A percentile compares a stretch with the other conserved stretches of the same genome.
Conservation (phyloP, 64 coral and sea anemone genomes). For the Montipora foliosa region DNA sequence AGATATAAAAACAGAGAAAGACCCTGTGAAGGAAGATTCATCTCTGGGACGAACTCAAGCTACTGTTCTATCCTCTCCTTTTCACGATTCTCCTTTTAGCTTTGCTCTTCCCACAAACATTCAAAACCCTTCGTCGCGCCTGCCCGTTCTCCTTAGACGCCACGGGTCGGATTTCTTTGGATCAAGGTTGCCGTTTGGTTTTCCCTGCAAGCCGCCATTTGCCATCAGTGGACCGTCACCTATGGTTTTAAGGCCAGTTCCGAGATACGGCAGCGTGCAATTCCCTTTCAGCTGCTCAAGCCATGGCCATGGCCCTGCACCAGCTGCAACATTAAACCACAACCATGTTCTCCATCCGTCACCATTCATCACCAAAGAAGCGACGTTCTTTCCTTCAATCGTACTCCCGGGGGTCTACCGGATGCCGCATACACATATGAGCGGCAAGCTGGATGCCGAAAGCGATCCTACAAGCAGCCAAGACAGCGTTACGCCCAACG, state of each 20-base stretch:
- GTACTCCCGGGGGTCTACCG: neutral
- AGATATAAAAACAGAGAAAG: slow-evolving; percentile 27
- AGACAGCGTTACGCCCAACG: neutral
- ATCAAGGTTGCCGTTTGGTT: slow-evolving; percentile 10
- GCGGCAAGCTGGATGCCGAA: neutral
- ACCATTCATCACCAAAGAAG: neutral
- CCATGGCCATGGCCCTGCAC: neutral
- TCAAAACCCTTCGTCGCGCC: neutral
- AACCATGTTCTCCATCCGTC: slow-evolving; percentile 8
- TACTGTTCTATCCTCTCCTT: neutral
- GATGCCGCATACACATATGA: neutral
- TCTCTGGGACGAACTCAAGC: neutral
- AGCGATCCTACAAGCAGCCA: neutral
- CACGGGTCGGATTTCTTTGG: slow-evolving; percentile 10
- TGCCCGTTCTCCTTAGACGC: slow-evolving; percentile 3
- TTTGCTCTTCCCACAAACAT: neutral
- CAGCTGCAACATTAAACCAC: neutral
- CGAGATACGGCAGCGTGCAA: neutral
- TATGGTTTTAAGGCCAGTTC: neutral
- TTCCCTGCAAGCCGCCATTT: neutral
- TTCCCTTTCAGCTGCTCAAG: slow-evolving; percentile 12
- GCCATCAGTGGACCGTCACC: neutral
- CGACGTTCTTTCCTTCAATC: neutral
- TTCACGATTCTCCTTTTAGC: neutral
- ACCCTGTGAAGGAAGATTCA: neutral